Conservation (phyloP, 2,888 invertebrate genomes). For the Drosophila eohydei region DNA sequence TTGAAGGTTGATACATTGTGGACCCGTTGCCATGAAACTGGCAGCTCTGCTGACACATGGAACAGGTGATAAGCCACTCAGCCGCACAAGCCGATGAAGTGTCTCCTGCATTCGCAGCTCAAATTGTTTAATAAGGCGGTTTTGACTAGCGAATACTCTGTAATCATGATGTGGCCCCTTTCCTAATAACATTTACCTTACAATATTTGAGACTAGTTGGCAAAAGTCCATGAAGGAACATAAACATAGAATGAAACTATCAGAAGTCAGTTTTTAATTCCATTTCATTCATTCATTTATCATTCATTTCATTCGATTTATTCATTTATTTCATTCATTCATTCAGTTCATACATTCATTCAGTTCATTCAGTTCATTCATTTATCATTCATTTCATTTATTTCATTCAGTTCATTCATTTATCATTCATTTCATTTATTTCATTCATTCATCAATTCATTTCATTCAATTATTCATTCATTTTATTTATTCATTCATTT, state of each 20-base stretch:
- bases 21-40: slow-evolving; percentile 57
- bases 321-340: too few relatives aligned
- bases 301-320: not conserved
- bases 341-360: too few relatives aligned
- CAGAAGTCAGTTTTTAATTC: too few relatives aligned
- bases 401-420: too few relatives aligned
- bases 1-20: slow-evolving; percentile 76
- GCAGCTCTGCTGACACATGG: slow-evolving; percentile 67
- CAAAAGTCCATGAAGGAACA: too few relatives aligned
- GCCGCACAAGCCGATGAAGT: slow-evolving; percentile 60
- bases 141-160: slow-evolving; percentile 13
- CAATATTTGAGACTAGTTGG: too few relatives aligned
- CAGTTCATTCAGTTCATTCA: too few relatives aligned
- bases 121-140: not conserved
- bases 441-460: too few relatives aligned
- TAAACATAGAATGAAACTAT: not conserved
- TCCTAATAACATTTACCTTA: not conserved
- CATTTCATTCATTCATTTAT: not conserved
- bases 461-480: too few relatives aligned
- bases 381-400: too few relatives aligned
- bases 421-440: too few relatives aligned
- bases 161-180: not conserved
- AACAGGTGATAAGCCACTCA: slow-evolving; percentile 74
- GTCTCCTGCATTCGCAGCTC: slow-evolving; percentile 31
- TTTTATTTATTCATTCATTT: too few relatives aligned